These are phyloP conservation scores for Lathamus discolor DNA, from an alignment of 2,113 vertebrate genomes.

Conservation along the genomic window DNA sequence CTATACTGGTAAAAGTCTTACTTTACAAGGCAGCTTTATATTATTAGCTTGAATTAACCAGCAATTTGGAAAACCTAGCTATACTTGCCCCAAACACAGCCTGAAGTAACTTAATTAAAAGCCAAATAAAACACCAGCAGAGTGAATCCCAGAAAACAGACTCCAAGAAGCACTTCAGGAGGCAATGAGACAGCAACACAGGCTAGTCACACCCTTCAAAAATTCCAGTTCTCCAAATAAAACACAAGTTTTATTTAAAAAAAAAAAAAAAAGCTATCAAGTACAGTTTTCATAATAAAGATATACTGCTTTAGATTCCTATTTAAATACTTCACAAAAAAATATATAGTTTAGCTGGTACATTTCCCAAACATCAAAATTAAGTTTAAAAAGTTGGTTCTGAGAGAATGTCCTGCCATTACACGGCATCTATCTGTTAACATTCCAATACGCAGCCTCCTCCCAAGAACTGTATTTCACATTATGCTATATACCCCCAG, in stretches of 20 bases:
- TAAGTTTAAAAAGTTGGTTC: background rate
- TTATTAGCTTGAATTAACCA: constrained; percentile 22
- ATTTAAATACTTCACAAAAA: background rate
- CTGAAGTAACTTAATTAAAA: constrained; percentile 11
- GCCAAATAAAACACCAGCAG: background rate
- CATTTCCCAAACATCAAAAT: background rate
- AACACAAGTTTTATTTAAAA: background rate
- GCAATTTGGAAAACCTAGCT: constrained; percentile 3
- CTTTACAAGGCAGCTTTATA: constrained; percentile 45
- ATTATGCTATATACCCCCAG: background rate
- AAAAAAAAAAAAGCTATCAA: background rate
- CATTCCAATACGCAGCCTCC: background rate
- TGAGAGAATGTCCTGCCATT: background rate
- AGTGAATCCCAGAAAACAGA: constrained; percentile 2
- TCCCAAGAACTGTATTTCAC: background rate
- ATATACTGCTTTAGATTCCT: background rate
- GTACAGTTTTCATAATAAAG: background rate
- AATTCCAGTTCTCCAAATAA: background rate
- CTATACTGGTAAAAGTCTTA: constrained; percentile 25
- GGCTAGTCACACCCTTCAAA: background rate
- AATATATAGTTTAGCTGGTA: background rate
- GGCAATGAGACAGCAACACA: background rate
- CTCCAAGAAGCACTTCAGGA: background rate
- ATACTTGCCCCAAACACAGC: constrained; percentile 18
- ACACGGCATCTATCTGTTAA: background rate